Evolutionary conservation across 1,140 invertebrate species (phyloP), one percentile per base, ranked within the genome.

Genomic region (Drosophila trapezifrons): DNA sequence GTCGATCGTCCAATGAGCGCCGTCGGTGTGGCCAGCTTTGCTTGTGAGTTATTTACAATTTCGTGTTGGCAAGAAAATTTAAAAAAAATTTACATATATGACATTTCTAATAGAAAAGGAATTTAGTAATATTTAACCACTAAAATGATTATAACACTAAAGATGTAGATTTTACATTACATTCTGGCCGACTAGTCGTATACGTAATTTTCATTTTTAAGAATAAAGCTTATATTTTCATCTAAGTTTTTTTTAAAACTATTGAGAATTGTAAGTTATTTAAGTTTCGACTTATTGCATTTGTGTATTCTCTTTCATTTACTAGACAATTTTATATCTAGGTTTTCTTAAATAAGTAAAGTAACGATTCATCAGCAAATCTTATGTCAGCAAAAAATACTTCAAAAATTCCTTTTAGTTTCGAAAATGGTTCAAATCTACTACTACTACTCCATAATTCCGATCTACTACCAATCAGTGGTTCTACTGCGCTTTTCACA

Each of bases 1-100:
- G 73, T 56, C 77, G 84, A 87, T 87, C 83, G 62, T 75, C 84
- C 84, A 87, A 87, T 87, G 69, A 80, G 80, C 79, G 63, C 60
- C 38, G 37, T 38, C 64, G 64, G 73, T 65, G 57, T 73, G 65
- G 43, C 52, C 64, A 62, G 78, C 56, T 54, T 8, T 20, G 3
- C 69, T 25, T 57, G 35, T 55, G 38, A 52, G 51, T 51, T 58
- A 54, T 54, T 54, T 20, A 37, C 18, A 4, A 22, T n/a, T 20
- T 51, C 2, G 32, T 51, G 27, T 8, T 20, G 25, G 25, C 15
- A 35, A 20, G 18, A 29, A 35, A 20, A 7, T 20, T 12, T 7
- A 38, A n/a, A 5, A 9, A 7, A 18, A 12, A 7, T 25, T 18
- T 35, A n/a, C n/a, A n/a, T n/a, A n/a, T n/a, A n/a, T 9, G 3